Percentiles rank a stretch among this genome's conserved stretches.
phyloP scores from a whole-genome alignment of 2,797 vertebrate species.

The Anisognathus igniventris region DNA sequence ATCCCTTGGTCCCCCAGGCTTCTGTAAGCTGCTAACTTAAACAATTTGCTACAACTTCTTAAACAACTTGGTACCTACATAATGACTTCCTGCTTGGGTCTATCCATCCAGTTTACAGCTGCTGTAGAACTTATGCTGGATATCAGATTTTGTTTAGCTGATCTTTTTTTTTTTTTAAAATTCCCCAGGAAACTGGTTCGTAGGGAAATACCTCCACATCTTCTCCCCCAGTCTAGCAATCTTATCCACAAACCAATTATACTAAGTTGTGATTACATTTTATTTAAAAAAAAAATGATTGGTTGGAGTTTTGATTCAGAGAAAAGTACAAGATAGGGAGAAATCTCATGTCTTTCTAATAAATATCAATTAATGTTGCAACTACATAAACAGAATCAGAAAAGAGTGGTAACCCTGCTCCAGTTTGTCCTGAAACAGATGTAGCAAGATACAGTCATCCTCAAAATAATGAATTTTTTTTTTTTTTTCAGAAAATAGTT shows the following conservation, averaged over 20 bases:
- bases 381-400: background rate
- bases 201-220: background rate
- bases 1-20: background rate
- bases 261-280: background rate
- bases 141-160: background rate
- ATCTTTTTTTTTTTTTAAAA: background rate
- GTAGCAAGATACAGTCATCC: background rate
- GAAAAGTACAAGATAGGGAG: slow-evolving; percentile 2
- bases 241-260: slow-evolving; percentile 1
- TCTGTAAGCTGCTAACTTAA: background rate
- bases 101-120: background rate
- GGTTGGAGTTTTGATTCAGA: background rate
- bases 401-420: background rate
- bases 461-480: background rate
- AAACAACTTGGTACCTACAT: background rate
- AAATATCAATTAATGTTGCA: background rate
- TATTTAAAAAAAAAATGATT: slow-evolving; percentile 31
- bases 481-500: background rate
- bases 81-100: background rate
- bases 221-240: background rate
- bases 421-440: background rate
- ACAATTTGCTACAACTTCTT: background rate
- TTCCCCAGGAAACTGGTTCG: background rate
- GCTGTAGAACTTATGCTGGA: background rate
- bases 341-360: background rate